These are phyloP conservation scores for Napeogenes sylphis DNA, from an alignment of 2,888 invertebrate genomes.

Conservation along the genomic window DNA sequence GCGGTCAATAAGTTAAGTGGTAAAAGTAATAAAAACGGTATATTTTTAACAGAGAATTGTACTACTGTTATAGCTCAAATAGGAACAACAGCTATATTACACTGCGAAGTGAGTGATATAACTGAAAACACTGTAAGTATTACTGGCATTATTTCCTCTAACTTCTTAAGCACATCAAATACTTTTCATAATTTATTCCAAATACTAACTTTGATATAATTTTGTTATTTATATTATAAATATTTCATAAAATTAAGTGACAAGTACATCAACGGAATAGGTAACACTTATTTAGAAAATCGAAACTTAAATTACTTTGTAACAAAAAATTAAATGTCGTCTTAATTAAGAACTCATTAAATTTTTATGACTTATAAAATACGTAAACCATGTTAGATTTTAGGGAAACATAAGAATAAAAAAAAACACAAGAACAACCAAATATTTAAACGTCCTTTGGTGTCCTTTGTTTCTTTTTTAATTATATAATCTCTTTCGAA, in stretches of 20 bases:
- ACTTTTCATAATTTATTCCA: neutral
- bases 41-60: slow-evolving; percentile 79
- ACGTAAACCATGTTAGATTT: slow-evolving; percentile 15
- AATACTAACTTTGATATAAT: neutral
- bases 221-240: neutral
- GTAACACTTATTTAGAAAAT: neutral
- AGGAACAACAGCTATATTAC: slow-evolving; percentile 79
- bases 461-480: too few relatives aligned
- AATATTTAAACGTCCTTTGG: neutral
- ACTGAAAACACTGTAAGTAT: slow-evolving; percentile 80
- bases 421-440: slow-evolving; percentile 11
- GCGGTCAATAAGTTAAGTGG: slow-evolving; percentile 65
- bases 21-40: slow-evolving; percentile 60
- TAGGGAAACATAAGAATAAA: too few relatives aligned
- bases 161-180: slow-evolving; percentile 2
- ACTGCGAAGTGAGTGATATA: slow-evolving; percentile 81
- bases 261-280: neutral
- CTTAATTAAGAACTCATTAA: slow-evolving; percentile 11
- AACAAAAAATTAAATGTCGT: slow-evolving; percentile 13
- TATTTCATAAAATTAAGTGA: neutral
- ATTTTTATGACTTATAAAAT: slow-evolving; percentile 16
- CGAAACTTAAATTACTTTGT: slow-evolving; percentile 7
- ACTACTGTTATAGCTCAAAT: slow-evolving; percentile 81
- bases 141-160: slow-evolving; percentile 1
- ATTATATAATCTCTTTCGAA: too few relatives aligned